Evolutionary conservation across 2,888 invertebrate species (phyloP).

Genomic region (Ochropleura leucogaster): DNA sequence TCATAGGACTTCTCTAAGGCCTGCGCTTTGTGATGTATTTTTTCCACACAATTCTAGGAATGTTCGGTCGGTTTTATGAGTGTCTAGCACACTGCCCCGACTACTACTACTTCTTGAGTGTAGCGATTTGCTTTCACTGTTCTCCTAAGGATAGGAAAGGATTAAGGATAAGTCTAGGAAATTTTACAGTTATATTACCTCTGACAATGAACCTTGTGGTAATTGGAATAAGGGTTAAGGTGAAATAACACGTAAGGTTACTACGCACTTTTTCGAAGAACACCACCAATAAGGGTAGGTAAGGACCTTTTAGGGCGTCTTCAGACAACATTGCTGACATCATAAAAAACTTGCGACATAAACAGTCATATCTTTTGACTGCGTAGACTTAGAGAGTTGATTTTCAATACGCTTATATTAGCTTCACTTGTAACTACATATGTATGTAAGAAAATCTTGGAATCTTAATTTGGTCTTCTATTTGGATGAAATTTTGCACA

Average conservation of each 20-base stretch:
- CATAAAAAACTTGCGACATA: too few species aligned
- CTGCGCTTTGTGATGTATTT: constrained; percentile 69
- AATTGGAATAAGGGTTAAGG: not conserved
- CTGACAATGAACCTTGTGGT: not conserved
- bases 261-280: not conserved
- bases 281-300: not conserved
- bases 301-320: not conserved
- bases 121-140: not conserved
- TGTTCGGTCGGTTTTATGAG: constrained; percentile 70
- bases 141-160: constrained; percentile 44
- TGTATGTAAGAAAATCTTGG: too few species aligned
- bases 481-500: too few species aligned
- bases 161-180: not conserved
- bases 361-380: too few species aligned
- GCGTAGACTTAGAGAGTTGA: too few species aligned
- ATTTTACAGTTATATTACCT: not conserved
- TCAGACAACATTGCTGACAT: too few species aligned
- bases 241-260: not conserved
- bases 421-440: too few species aligned
- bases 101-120: constrained; percentile 8
- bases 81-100: constrained; percentile 73
- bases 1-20: constrained; percentile 42
- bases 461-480: too few species aligned
- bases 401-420: too few species aligned
- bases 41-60: constrained; percentile 74